Evolutionary conservation across 2,888 invertebrate species (phyloP), one percentile per base, ranked within the genome.

Genomic region (Synergus japonicus): DNA sequence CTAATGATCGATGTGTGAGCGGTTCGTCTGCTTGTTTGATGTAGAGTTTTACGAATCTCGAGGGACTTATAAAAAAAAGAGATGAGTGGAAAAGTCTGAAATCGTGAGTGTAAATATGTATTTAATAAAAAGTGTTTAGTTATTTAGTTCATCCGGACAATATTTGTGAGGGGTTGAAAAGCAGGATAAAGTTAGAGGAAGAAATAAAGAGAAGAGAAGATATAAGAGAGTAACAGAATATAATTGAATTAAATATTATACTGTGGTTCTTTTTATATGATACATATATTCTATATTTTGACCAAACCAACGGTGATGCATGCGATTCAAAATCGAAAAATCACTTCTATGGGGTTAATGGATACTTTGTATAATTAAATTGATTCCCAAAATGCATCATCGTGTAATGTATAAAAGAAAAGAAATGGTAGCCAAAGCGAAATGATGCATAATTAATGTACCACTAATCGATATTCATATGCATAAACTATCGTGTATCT

Each of bases 211-310:
- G 46, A 67, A 8, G 13, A 64, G 64, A 15, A 64, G 15, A 37
- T 12, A 64, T 37, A 64, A 29, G 13, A 12, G 15, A 37, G 29
- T 29, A 67, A 67, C 44, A 69, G 46, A 69, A 69, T 69, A 69
- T 69, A 69, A 69, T 69, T 69, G 44, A 69, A 69, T 69, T 69
- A 49, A 22, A 69, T 69, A 46, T 69, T 69, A 69, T 69, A 69
- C 46, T 69, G 44, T 69, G 69, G 46, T 69, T 69, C 69, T 73
- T 73, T 73, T 73, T 73, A 73, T 73, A 54, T 73, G 44, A 73
- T 73, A 66, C 15, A 69, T 69, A 69, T 73, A 73, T 73, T 73
- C 73, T 73, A 73, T 73, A 54, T 73, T 73, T 73, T 73, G 73
- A 73, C 73, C 49, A 73, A 73, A 73, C 49, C 37, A 29, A 54